Conservation (phyloP, 2,797 vertebrate genomes). For the Erpetoichthys calabaricus region DNA sequence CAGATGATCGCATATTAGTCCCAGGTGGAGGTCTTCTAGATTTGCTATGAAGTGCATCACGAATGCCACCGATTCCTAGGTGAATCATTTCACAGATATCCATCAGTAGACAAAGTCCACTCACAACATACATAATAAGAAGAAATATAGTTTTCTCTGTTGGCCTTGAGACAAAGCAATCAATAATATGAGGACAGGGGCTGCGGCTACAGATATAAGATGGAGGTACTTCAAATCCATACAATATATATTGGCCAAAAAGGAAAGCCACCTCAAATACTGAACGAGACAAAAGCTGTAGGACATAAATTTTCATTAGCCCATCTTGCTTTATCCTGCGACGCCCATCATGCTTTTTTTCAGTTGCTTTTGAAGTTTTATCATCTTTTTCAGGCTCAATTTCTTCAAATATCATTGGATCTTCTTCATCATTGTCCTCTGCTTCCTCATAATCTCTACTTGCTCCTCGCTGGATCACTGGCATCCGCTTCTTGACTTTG, state of each 20-base stretch:
- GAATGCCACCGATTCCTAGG: conserved; percentile 53
- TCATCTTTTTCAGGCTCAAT: conserved; percentile 55
- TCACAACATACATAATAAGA: conserved; percentile 71
- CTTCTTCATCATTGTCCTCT: conserved; percentile 69
- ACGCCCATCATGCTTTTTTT: conserved; percentile 60
- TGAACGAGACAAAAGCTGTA: conserved; percentile 61
- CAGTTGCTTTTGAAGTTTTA: conserved; percentile 19
- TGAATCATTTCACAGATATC: conserved; percentile 66
- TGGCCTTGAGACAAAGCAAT: conserved; percentile 80
- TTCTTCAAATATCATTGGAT: conserved; percentile 74
- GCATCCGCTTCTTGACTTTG: conserved; percentile 31
- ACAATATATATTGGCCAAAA: conserved; percentile 68
- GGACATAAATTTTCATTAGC: conserved; percentile 71
- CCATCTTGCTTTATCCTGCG: conserved; percentile 66
- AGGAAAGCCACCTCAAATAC: conserved; percentile 65
- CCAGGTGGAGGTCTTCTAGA: conserved; percentile 4
- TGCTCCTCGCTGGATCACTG: conserved; percentile 45
- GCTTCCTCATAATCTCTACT: conserved; percentile 65
- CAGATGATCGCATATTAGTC: conserved; percentile 26
- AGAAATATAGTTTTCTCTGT: conserved; percentile 83
- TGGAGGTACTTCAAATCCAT: conserved; percentile 60
- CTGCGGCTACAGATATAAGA: conserved; percentile 60
- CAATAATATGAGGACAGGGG: conserved; percentile 71
- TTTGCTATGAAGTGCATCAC: conserved; percentile 46
- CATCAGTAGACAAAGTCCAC: conserved; percentile 64